Base-by-base conservation (phyloP, 2,797 vertebrate species). In the Coregonus ussuriensis region DNA sequence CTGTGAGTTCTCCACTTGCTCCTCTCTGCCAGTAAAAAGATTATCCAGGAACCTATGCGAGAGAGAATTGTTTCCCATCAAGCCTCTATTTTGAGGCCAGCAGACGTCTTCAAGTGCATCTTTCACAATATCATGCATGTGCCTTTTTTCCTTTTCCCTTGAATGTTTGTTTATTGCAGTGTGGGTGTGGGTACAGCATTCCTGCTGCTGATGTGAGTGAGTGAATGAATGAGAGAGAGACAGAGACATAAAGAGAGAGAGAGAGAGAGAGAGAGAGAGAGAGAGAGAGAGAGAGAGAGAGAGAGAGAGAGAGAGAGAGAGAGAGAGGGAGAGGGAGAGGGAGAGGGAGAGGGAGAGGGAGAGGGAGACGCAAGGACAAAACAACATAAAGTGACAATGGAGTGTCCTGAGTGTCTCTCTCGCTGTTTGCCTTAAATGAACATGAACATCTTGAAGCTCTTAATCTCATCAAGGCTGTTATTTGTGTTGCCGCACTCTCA, bases 391-490 rank as follows among this genome's bases (percentile, higher is more conserved):
- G 84, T 89, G 88, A 93, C 89, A 89, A 85, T 73, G 84, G 33
- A 56, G 81, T 85, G 80, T 75, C 81, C 81, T 81, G 84, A 83
- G 86, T 77, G 87, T 89, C 86, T 47, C 9, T 47, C 41, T 47
- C 9, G 14, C 65, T 87, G 79, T 86, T 84, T 69, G 84, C 83
- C 93, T 93, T 85, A 82, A 88, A 91, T 86, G 87, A 84, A 91
- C 84, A 86, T 69, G 77, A 92, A 92, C 93, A 95, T 95, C 92
- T 96, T 96, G 94, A 95, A 95, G 89, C 77, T 71, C 87, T 95
- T 94, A 47, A 92, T 95, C 93, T 94, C 94, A 95, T 94, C 93
- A 93, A 90, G 88, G 84, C 85, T 81, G 84, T 83, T 81, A 83
- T 89, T 89, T 90, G 69, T 87, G 83, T 78, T 84, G 88, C 82